These are phyloP conservation scores for Pseudomyrmex sp. DNA, from an alignment of 1,140 invertebrate genomes.

Conservation along the genomic window DNA sequence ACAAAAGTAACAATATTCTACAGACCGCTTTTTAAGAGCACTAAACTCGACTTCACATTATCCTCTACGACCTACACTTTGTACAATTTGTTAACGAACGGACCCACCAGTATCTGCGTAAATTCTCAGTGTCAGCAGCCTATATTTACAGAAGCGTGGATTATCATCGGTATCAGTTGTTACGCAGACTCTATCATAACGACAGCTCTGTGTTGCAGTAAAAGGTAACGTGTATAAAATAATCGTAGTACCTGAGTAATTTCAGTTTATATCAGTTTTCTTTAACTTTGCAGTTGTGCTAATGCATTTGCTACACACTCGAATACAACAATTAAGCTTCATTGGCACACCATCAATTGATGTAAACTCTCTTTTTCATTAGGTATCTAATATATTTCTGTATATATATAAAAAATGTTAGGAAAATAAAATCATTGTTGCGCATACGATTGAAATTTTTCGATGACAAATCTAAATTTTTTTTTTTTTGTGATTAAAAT, in stretches of 20 bases:
- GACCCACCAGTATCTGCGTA: slow-evolving; percentile 77
- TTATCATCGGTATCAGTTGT: slow-evolving; percentile 68
- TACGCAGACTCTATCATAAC: slow-evolving; percentile 67
- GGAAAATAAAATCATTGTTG: slow-evolving; percentile 58
- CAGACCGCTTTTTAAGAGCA: slow-evolving; percentile 39
- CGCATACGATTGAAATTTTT: slow-evolving; percentile 10
- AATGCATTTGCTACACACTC: slow-evolving; percentile 65
- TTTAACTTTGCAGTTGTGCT: slow-evolving; percentile 73
- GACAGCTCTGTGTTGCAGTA: slow-evolving; percentile 76
- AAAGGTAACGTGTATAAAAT: slow-evolving; percentile 72
- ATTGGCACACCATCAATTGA: slow-evolving; percentile 65
- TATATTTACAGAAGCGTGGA: slow-evolving; percentile 81
- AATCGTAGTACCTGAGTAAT: slow-evolving; percentile 38
- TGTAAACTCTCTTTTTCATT: slow-evolving; percentile 14
- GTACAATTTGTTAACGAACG: slow-evolving; percentile 77
- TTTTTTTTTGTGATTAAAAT: slow-evolving; percentile 14
- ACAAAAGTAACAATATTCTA: slow-evolving; percentile 65
- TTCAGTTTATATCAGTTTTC: slow-evolving; percentile 16
- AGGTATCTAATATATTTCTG: slow-evolving; percentile 44
- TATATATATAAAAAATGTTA: slow-evolving; percentile 50
- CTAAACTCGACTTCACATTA: slow-evolving; percentile 56
- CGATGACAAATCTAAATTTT: slow-evolving; percentile 4
- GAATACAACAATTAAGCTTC: slow-evolving; percentile 26
- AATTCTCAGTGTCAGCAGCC: slow-evolving; percentile 77
- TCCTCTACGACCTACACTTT: slow-evolving; percentile 55